Conservation (phyloP, 2,888 invertebrate species). For the Malthinus seriepunctatus region DNA sequence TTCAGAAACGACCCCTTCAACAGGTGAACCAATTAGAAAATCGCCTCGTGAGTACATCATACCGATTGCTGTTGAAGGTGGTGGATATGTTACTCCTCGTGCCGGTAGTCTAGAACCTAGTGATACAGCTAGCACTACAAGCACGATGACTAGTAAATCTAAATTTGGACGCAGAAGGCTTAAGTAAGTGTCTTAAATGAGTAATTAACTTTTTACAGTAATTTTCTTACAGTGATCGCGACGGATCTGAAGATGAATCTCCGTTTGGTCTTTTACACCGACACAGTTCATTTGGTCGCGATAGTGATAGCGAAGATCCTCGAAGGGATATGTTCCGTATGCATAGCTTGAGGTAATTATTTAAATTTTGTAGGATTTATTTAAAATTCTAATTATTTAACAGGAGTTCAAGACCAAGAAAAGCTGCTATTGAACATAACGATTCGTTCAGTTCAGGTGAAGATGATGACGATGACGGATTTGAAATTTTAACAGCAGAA, state of each 20-base stretch:
- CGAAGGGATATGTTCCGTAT: conserved; percentile 59
- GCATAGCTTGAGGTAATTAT: conserved; percentile 67
- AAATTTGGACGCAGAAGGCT: conserved; percentile 60
- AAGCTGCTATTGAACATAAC: conserved; percentile 67
- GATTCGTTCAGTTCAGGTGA: conserved; percentile 89
- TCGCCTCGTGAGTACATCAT: conserved; percentile 90
- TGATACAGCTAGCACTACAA: conserved; percentile 63
- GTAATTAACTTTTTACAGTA: not conserved
- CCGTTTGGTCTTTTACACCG: conserved; percentile 61
- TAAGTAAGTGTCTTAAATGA: conserved; percentile 57
- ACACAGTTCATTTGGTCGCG: conserved; percentile 61
- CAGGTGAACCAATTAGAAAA: conserved; percentile 79
- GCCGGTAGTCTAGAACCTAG: conserved; percentile 76
- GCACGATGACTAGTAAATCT: conserved; percentile 58
- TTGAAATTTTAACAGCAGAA: conserved; percentile 89
- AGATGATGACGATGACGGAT: conserved; percentile 88
- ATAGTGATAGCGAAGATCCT: conserved; percentile 63
- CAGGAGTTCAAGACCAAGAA: conserved; percentile 72
- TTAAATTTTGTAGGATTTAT: conserved; percentile 5
- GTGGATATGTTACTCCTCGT: conserved; percentile 79
- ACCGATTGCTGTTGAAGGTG: conserved; percentile 91
- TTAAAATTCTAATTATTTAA: conserved; percentile 30
- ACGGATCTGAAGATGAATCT: conserved; percentile 68
- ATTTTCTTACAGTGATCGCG: conserved; percentile 61
- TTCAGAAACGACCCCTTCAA: conserved; percentile 63